Evolutionary conservation across 2,113 vertebrate genomes (phyloP), one percentile per base, ranked within the genome.

Genomic region (Ailuropoda melanoleuca): DNA sequence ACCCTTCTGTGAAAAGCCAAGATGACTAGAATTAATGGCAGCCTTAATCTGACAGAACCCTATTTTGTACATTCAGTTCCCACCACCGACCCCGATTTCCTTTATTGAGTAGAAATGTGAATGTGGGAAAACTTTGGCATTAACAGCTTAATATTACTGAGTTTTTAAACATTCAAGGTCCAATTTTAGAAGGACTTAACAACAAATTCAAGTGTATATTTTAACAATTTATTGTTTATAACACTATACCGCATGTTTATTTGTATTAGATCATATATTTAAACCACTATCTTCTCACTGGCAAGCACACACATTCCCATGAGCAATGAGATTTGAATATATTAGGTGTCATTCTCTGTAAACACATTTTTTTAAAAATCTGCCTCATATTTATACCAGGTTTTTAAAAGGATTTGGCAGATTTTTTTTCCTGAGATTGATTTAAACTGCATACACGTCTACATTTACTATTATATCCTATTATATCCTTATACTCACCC

Each of bases 251-350:
- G 56, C 3, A 8, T 88, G 80, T 50, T 75, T 94, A 85, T 66
- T 82, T 91, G 1, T 82, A 86, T 91, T 81, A 88, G n/a, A 48
- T 96, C 64, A 66, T 62, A 39, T 53, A 97, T 60, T 85, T 75
- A 81, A 94, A 34, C 13, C 17, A 62, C 89, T 95, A 46, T 68
- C 55, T 75, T 91, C 72, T 94, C 11, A 66, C 43, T 92, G 64
- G 62, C 31, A 82, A 94, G 15, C 19, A 90, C 24, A 60, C 26
- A 60, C 26, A 72, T 29, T 93, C 29, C 26, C n/a, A 83, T 21
- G 26, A 96, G 60, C 53, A 84, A 82, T 31, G 68, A 95, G 19
- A 91, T 50, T 12, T 87, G 29, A 94, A 88, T 88, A 95, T 74
- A 70, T 90, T 84, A 82, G 46, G 17, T 89, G 11, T 66, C 46